Base-by-base conservation (phyloP, 2,888 invertebrate genomes). In the Antitype chi region DNA sequence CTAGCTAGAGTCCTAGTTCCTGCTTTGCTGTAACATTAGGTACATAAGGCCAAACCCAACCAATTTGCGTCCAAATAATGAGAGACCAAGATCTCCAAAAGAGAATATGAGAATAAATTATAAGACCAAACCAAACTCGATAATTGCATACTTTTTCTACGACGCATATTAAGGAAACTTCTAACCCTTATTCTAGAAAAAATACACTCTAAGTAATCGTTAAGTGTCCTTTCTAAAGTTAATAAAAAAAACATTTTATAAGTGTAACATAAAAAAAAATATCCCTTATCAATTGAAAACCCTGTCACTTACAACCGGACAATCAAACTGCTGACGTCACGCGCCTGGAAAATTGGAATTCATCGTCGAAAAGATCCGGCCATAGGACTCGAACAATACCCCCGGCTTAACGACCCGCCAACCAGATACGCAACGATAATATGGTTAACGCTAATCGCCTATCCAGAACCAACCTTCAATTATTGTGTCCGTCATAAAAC, bases 241-340 rank as follows among this genome's bases (percentile, higher is more conserved):
- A 38, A 70, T 57, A 68, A 74, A 78, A 81, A 73, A 53, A 53
- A 11, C 60, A 63, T 76, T 66, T 11, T 53, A 77, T 67, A 82
- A 74, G 55, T 59, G 66, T 68, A 67, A 70, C 28, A 55, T 67
- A 64, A 68, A 82, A 83, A 83, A 74, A 86, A 81, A 84, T 64
- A 82, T 70, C 74, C 69, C 62, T 77, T 66, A 84, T 69, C 83
- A 78, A 88, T 85, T 84, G 76, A 81, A 85, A 84, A 75, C 74
- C 73, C 77, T 74, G 77, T 82, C 89, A 80, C 85, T 81, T 78
- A 76, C 74, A 87, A 83, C 71, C 78, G 82, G 86, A 88, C 90
- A 91, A 91, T 89, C 85, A 90, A 92, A 90, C 76, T 85, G 92
- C 91, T 92, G 92, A 92, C 90, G 85, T 81, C 66, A 80, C 82